Evolutionary conservation across 2,113 vertebrate genomes (phyloP).

Genomic region (Salvelinus namaycush): DNA sequence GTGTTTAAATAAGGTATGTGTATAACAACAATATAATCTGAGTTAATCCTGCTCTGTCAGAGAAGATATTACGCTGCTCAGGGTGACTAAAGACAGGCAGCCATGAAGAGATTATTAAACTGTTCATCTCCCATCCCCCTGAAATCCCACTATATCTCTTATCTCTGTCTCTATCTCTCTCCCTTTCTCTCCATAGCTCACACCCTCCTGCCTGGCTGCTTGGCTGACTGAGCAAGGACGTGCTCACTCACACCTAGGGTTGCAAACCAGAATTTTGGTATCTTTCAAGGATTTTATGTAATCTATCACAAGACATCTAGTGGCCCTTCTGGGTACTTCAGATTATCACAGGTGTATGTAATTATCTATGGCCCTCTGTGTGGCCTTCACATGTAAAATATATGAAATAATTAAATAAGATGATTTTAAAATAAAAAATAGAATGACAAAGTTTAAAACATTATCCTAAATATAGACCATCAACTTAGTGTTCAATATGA

Average conservation of each 20-base stretch:
- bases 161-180: background rate
- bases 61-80: constrained; percentile 16
- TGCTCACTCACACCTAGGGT: background rate
- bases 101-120: constrained; percentile 25
- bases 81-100: constrained; percentile 20
- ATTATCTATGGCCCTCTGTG: no score
- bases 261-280: no score
- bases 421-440: no score
- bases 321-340: no score
- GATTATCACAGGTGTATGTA: no score
- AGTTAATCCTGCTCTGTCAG: constrained; percentile 30
- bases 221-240: background rate
- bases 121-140: constrained; percentile 4
- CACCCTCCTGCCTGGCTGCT: background rate
- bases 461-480: no score
- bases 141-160: background rate
- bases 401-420: no score
- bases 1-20: constrained; percentile 7
- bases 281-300: no score
- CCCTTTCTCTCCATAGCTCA: background rate
- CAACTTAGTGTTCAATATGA: no score
- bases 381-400: no score
- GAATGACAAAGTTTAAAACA: no score
- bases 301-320: no score
- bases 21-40: constrained; percentile 26